These are phyloP conservation scores for Sturnus vulgaris DNA, from an alignment of 2,113 vertebrate genomes.

Conservation along the genomic window DNA sequence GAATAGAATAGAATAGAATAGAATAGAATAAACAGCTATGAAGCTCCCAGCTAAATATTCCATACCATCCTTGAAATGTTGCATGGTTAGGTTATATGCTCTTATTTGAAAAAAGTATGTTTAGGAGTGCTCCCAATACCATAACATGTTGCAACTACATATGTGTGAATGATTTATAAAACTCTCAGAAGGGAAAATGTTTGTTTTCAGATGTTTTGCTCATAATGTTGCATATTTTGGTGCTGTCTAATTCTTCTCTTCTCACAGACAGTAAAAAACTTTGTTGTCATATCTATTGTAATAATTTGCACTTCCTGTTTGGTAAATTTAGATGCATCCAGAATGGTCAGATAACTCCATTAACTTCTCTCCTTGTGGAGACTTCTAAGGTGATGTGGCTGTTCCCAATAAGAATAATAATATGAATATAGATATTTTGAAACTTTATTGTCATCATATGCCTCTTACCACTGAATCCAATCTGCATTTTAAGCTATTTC, in stretches of 20 bases:
- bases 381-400: neutral
- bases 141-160: neutral
- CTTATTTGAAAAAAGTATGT: neutral
- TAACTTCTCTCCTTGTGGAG: neutral
- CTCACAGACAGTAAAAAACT: neutral
- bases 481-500: neutral
- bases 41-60: neutral
- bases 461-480: neutral
- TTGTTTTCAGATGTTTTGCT: neutral
- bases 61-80: neutral
- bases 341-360: neutral
- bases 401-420: neutral
- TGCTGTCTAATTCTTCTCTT: neutral
- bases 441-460: neutral
- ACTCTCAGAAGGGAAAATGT: fast-evolving
- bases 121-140: neutral
- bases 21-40: neutral
- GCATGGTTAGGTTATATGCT: neutral
- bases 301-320: neutral
- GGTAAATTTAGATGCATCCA: neutral
- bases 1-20: neutral
- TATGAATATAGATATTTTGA: neutral
- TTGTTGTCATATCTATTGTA: neutral
- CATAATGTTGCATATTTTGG: neutral
- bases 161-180: neutral